Conservation (phyloP, 1,140 invertebrate species). For the Pogonomyrmex californicus region DNA sequence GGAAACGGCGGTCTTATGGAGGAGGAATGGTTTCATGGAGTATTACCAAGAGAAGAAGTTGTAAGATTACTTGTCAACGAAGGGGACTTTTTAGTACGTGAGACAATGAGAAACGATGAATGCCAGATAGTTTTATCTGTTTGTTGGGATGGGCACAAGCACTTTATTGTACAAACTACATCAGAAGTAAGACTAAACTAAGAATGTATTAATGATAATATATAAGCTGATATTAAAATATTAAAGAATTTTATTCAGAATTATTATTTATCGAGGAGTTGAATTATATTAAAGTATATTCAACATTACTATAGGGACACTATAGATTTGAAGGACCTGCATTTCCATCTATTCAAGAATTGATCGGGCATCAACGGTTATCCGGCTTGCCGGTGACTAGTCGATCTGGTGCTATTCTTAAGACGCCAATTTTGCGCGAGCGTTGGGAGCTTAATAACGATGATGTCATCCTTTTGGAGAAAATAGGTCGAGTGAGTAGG, state of each 20-base stretch:
- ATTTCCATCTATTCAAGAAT: constrained; percentile 96
- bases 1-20: constrained; percentile 89
- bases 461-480: constrained; percentile 96
- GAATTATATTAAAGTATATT: neutral
- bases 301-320: constrained; percentile 90
- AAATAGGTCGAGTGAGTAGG: constrained; percentile 95
- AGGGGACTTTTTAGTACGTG: constrained; percentile 97
- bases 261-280: neutral
- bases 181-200: constrained; percentile 89
- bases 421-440: constrained; percentile 95
- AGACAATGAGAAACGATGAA: constrained; percentile 97
- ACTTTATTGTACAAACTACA: constrained; percentile 99
- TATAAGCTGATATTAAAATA: constrained; percentile 30
- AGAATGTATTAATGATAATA: neutral
- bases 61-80: constrained; percentile 95
- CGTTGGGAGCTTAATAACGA: constrained; percentile 99
- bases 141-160: constrained; percentile 98
- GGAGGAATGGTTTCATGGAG: constrained; percentile 99
- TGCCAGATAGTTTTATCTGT: constrained; percentile 97
- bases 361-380: constrained; percentile 95
- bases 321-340: constrained; percentile 97
- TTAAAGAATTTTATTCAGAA: neutral
- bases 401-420: constrained; percentile 96
- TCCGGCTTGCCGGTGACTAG: constrained; percentile 95
- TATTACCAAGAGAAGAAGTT: constrained; percentile 98